Conservation (phyloP, 2,797 vertebrate species). For the Gallirallus australis region DNA sequence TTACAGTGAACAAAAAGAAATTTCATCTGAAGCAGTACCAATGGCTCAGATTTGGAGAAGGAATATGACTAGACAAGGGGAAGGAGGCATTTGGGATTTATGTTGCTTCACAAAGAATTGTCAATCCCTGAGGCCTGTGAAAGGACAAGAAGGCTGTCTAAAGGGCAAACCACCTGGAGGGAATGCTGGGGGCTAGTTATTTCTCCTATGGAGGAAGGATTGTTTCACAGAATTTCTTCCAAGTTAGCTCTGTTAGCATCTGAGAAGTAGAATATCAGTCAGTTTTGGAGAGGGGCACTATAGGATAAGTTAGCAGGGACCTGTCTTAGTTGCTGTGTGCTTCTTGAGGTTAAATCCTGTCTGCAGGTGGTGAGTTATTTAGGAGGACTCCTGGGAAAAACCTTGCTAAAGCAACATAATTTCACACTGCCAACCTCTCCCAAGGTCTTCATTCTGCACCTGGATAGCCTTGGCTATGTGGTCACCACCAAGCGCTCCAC, state of each 20-base stretch:
- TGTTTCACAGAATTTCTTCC: neutral
- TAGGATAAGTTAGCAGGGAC: neutral
- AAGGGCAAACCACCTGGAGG: neutral
- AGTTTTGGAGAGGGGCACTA: neutral
- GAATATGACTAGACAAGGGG: fast-evolving
- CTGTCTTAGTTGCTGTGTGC: neutral
- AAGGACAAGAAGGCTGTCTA: neutral
- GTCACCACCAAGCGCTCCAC: neutral
- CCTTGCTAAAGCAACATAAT: neutral
- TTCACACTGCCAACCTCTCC: neutral
- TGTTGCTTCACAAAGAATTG: neutral
- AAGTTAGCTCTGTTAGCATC: neutral
- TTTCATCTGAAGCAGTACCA: neutral
- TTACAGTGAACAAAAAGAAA: fast-evolving
- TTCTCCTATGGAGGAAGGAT: neutral
- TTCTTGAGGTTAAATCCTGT: neutral
- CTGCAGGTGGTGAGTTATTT: neutral
- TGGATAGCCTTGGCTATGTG: neutral
- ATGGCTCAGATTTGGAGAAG: fast-evolving
- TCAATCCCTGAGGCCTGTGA: neutral
- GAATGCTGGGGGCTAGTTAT: neutral
- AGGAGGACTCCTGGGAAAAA: neutral
- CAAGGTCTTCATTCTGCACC: neutral
- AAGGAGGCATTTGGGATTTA: neutral
- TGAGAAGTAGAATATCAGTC: neutral